Conservation (phyloP, 2,888 invertebrate species). For the Oasisia sp. region DNA sequence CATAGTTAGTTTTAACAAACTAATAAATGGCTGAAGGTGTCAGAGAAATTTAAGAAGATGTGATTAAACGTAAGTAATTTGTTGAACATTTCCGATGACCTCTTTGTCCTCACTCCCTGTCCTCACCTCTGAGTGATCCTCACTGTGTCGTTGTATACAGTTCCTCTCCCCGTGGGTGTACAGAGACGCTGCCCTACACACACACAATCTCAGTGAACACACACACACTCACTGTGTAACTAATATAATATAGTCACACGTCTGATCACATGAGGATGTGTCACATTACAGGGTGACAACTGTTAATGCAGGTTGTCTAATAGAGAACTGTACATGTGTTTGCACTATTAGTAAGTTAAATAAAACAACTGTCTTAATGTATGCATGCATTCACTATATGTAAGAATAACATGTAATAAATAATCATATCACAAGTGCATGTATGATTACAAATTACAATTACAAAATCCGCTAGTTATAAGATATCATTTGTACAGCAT, state of each 20-base stretch:
- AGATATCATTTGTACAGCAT: background rate
- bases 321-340: background rate
- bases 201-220: too few species aligned
- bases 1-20: too few species aligned
- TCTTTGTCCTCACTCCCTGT: too few species aligned
- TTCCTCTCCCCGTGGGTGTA: conserved; percentile 14
- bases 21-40: too few species aligned
- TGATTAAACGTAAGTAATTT: background rate
- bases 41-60: too few species aligned
- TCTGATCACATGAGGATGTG: background rate
- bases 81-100: background rate
- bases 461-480: background rate
- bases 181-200: conserved; percentile 7
- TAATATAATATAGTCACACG: background rate
- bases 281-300: background rate
- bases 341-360: background rate
- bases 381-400: background rate
- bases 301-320: background rate
- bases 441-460: background rate
- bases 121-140: conserved; percentile 18
- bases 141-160: background rate
- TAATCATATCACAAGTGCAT: background rate
- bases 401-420: background rate
- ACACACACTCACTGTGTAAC: too few species aligned
- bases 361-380: background rate